Percentiles rank a stretch among this genome's conserved stretches.
These are phyloP conservation scores for Aleadryas rufinucha DNA, from an alignment of 2,113 vertebrate species.

Conservation along the genomic window DNA sequence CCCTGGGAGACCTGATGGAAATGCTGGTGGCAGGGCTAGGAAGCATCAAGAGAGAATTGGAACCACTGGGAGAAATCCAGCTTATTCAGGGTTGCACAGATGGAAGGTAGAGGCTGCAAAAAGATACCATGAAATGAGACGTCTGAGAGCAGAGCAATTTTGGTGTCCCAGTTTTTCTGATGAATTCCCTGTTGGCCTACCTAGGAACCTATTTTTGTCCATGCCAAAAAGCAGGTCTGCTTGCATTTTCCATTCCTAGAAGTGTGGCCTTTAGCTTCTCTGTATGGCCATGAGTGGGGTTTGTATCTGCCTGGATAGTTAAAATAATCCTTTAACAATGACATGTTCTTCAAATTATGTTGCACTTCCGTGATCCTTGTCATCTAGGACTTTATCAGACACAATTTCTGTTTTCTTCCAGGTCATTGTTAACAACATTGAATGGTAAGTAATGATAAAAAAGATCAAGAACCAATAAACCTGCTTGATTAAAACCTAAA, in stretches of 20 bases:
- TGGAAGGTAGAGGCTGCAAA: neutral
- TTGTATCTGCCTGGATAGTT: neutral
- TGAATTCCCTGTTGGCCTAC: neutral
- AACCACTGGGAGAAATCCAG: neutral
- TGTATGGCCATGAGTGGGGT: rapidly evolving
- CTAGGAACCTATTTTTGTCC: neutral
- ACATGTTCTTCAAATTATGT: neutral
- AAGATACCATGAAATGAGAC: neutral
- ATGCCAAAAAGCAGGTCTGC: neutral
- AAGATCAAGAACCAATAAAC: neutral
- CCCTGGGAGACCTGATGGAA: neutral
- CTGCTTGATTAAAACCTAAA: neutral
- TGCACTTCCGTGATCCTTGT: neutral
- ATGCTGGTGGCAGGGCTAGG: neutral
- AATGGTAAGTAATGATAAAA: neutral
- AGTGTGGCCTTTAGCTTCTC: neutral
- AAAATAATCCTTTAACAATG: neutral
- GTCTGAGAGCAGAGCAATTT: neutral
- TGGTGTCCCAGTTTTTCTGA: neutral
- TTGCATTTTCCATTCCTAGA: neutral
- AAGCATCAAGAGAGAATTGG: no score
- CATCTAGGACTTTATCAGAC: conserved; percentile 6
- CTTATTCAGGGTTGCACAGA: neutral
- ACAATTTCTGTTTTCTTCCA: neutral
- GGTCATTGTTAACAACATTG: neutral